Conservation (phyloP, 2,888 invertebrate species). For the Hyposoter didymator region DNA sequence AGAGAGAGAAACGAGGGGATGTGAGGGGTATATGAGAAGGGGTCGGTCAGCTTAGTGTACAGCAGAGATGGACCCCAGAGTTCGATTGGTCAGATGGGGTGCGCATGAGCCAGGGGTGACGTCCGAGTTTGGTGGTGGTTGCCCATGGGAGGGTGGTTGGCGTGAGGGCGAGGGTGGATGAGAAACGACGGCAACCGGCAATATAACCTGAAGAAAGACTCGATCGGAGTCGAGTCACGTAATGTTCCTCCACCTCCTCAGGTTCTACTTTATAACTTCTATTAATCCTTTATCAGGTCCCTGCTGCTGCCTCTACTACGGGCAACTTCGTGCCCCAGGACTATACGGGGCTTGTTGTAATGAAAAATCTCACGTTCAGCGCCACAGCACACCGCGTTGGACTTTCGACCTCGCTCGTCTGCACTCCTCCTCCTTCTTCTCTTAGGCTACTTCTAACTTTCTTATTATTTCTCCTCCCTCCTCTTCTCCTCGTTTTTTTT, state of each 20-base stretch:
- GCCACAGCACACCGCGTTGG: conserved; percentile 64
- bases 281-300: conserved; percentile 82
- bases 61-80: conserved; percentile 83
- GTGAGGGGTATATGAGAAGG: conserved; percentile 72
- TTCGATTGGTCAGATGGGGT: conserved; percentile 84
- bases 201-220: conserved; percentile 84
- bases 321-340: conserved; percentile 65
- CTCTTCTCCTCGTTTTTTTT: neutral
- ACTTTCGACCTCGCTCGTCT: conserved; percentile 67
- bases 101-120: conserved; percentile 81
- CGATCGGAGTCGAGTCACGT: conserved; percentile 84
- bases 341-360: conserved; percentile 70
- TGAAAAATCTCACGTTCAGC: conserved; percentile 74
- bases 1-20: conserved; percentile 41
- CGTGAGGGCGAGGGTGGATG: conserved; percentile 78
- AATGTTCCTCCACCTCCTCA: conserved; percentile 83
- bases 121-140: conserved; percentile 72
- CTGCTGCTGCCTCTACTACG: conserved; percentile 60
- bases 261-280: conserved; percentile 85
- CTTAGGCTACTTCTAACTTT: conserved; percentile 55
- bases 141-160: conserved; percentile 68
- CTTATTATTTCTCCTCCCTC: conserved; percentile 51
- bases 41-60: conserved; percentile 79
- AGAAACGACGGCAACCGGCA: conserved; percentile 83
- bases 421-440: conserved; percentile 1